Evolutionary conservation across 2,797 vertebrate species (phyloP), one percentile per base, ranked within the genome.

Genomic region (Meriones psammophilus): DNA sequence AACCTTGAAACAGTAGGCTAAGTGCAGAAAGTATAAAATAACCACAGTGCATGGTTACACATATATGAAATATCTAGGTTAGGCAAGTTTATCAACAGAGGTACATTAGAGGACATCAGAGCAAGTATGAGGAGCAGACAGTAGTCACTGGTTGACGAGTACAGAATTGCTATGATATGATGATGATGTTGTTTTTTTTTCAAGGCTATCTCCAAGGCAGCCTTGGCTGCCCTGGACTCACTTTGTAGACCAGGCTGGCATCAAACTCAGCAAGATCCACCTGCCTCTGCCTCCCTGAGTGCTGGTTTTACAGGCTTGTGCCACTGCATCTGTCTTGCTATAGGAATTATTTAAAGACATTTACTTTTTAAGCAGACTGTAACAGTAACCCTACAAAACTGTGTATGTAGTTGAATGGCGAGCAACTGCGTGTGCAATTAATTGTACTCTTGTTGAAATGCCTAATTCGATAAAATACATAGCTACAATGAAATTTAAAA

Each of bases 1-100:
- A 73, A n/a, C 42, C 26, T 86, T 54, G 92, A 92, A 87, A 73
- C 10, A 74, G 28, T 50, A 54, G 36, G 7, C 54, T 86, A 60
- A 94, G 39, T 91, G 30, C 85, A 91, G 15, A 77, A 58, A 95
- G 9, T 6, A 73, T n/a, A 84, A 76, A 74, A 86, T 24, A 62
- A 58, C 28, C 89, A 87, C 26, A 91, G 1, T 42, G 1, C 13
- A 81, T 42, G 33, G 88, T 71, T n/a, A 46, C 4, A 88, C 20
- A 33, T 36, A 64, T 14, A 71, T 42, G 26, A 78, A 56, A 62
- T 68, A 79, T 20, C 39, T 88, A 68, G n/a, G 74, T 24, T 36
- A 83, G 46, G 68, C 12, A 88, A 28, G 22, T 46, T 79, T 54
- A 62, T 60, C 64, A 13, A 90, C n/a, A 71, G 54, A 78, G 80